Percentiles rank a stretch among this genome's conserved stretches.
phyloP scores from a whole-genome alignment of 2,797 vertebrate genomes.

The Carapus acus region DNA sequence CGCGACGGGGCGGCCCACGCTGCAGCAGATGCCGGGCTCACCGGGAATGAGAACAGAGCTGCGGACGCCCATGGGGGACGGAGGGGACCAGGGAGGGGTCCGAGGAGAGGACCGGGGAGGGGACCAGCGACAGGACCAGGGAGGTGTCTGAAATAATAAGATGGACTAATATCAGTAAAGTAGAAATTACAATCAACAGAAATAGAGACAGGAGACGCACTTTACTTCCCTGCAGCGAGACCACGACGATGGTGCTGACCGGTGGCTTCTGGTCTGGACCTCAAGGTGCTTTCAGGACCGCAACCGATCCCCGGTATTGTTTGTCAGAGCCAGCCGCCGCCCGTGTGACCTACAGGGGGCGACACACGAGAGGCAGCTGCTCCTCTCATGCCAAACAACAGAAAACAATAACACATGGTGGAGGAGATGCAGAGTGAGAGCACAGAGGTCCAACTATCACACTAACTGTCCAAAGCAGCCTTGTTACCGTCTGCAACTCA shows the following conservation, averaged over 20 bases:
- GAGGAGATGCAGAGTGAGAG: constrained; percentile 23
- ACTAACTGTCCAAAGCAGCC: too few relatives aligned
- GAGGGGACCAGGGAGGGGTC: constrained; percentile 62
- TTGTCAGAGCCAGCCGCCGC: neutral
- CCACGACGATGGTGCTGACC: neutral
- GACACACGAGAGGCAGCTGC: constrained; percentile 30
- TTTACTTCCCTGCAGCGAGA: neutral
- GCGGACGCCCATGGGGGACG: constrained; percentile 70
- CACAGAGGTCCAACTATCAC: constrained; percentile 21
- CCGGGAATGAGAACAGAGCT: constrained; percentile 66
- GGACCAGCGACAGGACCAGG: constrained; percentile 52
- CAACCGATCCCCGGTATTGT: neutral
- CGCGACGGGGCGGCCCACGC: constrained; percentile 14
- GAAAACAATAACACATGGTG: constrained; percentile 37
- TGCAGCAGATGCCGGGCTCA: constrained; percentile 46
- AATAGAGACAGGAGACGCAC: neutral
- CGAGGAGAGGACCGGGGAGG: constrained; percentile 63
- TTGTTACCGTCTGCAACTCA: constrained; percentile 47
- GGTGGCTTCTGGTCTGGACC: neutral
- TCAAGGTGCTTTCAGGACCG: neutral
- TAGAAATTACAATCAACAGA: constrained; percentile 18
- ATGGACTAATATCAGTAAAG: constrained; percentile 45
- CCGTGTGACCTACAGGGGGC: constrained; percentile 7
- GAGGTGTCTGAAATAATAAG: constrained; percentile 57
- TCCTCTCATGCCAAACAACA: constrained; percentile 37